Evolutionary conservation across 2,113 vertebrate genomes (phyloP).

Genomic region (Albula glossodonta): DNA sequence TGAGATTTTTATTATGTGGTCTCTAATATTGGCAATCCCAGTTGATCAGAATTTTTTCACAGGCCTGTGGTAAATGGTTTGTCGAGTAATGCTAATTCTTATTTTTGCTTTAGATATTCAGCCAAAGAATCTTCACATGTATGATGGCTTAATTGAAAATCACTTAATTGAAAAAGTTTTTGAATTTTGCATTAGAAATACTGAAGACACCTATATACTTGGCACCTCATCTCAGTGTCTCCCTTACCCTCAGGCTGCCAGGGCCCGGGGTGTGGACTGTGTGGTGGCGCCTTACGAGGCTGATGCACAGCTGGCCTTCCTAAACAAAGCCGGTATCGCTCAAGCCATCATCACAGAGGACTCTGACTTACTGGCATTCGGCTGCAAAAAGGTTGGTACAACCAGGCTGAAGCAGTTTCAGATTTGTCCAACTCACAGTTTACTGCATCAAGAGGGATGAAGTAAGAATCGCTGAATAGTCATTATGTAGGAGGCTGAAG

Average conservation of each 20-base stretch:
- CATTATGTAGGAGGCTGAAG: too few relatives aligned
- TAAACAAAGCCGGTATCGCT: slow-evolving; percentile 86
- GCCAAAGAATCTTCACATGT: too few relatives aligned
- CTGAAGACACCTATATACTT: neutral
- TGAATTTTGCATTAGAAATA: neutral
- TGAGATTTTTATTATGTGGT: too few relatives aligned
- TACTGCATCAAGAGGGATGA: neutral
- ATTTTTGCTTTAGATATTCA: too few relatives aligned
- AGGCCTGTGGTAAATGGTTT: too few relatives aligned
- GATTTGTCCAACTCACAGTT: neutral
- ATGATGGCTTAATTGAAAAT: too few relatives aligned
- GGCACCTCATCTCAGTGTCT: neutral
- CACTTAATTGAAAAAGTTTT: neutral
- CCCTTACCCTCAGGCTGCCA: slow-evolving; percentile 72
- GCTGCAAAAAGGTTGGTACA: slow-evolving; percentile 87
- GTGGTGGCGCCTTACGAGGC: slow-evolving; percentile 97
- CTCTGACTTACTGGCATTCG: slow-evolving; percentile 94
- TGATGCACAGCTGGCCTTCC: slow-evolving; percentile 90
- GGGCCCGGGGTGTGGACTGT: slow-evolving; percentile 84
- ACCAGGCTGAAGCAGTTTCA: neutral
- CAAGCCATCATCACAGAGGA: slow-evolving; percentile 95
- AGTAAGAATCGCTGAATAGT: too few relatives aligned
- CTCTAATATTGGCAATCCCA: too few relatives aligned
- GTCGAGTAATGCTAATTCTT: too few relatives aligned
- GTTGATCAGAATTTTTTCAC: too few relatives aligned